phyloP scores from a whole-genome alignment of 2,888 invertebrate genomes.

The Drosophila lutescens region DNA sequence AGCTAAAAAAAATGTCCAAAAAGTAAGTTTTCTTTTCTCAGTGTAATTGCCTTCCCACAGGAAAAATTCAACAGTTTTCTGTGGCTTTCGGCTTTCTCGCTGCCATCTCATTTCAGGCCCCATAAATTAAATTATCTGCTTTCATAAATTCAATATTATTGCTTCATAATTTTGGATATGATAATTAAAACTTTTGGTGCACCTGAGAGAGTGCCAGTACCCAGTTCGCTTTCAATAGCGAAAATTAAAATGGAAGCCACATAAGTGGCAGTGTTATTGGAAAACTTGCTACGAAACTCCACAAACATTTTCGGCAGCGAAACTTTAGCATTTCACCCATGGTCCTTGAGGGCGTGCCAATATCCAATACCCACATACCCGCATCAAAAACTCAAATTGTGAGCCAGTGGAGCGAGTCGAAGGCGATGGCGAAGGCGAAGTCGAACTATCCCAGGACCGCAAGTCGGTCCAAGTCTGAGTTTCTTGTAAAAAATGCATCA shows the following conservation, averaged over 20 bases:
- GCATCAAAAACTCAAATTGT: constrained; percentile 73
- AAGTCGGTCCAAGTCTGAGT: constrained; percentile 20
- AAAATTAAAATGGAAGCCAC: constrained; percentile 18
- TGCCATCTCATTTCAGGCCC: not conserved
- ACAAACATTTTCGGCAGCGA: constrained; percentile 33
- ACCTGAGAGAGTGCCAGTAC: not conserved
- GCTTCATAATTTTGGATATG: constrained; percentile 8
- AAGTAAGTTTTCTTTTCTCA: not conserved
- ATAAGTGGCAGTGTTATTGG: constrained; percentile 32
- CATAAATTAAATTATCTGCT: constrained; percentile 18
- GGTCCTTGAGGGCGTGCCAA: constrained; percentile 38
- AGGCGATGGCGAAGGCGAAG: constrained; percentile 36
- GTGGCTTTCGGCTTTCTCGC: not conserved
- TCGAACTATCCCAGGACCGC: constrained; percentile 46
- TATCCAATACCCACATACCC: constrained; percentile 47
- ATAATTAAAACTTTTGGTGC: constrained; percentile 11
- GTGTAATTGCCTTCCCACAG: not conserved
- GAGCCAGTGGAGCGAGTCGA: constrained; percentile 53
- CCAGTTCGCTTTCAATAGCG: constrained; percentile 6
- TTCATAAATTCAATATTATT: constrained; percentile 20
- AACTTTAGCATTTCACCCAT: constrained; percentile 42
- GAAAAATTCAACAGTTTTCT: constrained; percentile 5
- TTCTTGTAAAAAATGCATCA: constrained; percentile 70
- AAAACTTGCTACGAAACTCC: constrained; percentile 37
- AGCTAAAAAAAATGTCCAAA: not conserved